A percentile compares a stretch with the other conserved stretches of the same genome.
These are phyloP conservation scores for Tinea trinotella DNA, from an alignment of 2,888 invertebrate genomes.

Conservation along the genomic window DNA sequence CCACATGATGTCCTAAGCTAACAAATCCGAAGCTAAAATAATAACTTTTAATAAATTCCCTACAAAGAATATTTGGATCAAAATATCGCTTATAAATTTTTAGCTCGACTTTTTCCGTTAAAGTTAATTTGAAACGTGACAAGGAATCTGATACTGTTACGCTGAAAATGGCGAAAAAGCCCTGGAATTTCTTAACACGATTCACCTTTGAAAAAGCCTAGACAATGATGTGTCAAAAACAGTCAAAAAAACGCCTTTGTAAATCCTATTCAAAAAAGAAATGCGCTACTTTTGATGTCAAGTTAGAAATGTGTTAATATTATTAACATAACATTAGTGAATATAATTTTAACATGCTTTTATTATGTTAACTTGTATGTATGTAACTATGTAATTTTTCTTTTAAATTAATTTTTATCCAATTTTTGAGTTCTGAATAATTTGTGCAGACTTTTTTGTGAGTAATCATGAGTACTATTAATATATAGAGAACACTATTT, in stretches of 20 bases:
- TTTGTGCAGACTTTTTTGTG: too few species aligned
- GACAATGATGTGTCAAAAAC: background rate
- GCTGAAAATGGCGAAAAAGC: background rate
- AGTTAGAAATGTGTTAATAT: too few species aligned
- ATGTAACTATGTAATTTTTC: too few species aligned
- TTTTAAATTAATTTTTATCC: too few species aligned
- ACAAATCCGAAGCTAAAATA: background rate
- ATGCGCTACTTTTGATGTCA: too few species aligned
- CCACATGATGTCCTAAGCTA: background rate
- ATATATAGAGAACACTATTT: too few species aligned
- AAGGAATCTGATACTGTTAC: background rate
- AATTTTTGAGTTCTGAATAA: too few species aligned
- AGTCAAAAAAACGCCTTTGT: background rate
- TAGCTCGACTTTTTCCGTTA: background rate
- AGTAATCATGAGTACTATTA: too few species aligned
- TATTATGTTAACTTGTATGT: too few species aligned
- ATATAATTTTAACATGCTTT: too few species aligned
- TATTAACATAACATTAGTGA: too few species aligned
- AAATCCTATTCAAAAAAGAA: background rate
- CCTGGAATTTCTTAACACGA: background rate
- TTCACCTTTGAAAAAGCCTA: background rate
- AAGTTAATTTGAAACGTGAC: constrained; percentile 15
- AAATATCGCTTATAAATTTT: background rate
- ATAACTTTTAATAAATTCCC: background rate
- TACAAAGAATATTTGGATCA: background rate